A percentile compares a stretch with the other conserved stretches of the same genome.
phyloP scores from a whole-genome alignment of 2,797 vertebrate species.

The Neosalanx taihuensis region DNA sequence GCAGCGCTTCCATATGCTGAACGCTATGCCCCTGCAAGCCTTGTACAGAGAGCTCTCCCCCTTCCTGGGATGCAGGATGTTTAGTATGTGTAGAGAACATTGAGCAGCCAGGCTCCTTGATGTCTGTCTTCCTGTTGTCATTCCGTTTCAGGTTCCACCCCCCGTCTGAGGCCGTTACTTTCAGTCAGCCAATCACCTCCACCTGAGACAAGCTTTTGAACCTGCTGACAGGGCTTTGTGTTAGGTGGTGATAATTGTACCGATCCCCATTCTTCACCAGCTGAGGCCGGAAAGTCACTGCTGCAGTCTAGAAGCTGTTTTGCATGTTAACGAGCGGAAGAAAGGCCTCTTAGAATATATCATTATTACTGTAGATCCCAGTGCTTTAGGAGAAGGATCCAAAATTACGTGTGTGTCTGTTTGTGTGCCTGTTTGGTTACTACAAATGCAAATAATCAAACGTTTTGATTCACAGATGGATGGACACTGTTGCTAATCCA shows the following conservation, averaged over 20 bases:
- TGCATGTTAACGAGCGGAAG: not conserved
- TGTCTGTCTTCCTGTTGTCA: not conserved
- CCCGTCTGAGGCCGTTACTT: slow-evolving; percentile 26
- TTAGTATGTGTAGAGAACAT: too few relatives aligned
- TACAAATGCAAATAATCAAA: too few relatives aligned
- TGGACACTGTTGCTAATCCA: not conserved
- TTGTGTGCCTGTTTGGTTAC: not conserved
- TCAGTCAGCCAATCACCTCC: slow-evolving; percentile 24
- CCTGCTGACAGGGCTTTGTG: slow-evolving; percentile 33
- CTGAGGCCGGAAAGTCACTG: not conserved
- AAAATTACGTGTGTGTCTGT: not conserved
- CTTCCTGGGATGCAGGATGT: too few relatives aligned
- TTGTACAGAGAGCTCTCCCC: too few relatives aligned
- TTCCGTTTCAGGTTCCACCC: slow-evolving; percentile 19
- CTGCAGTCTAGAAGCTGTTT: not conserved
- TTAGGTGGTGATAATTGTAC: slow-evolving; percentile 52
- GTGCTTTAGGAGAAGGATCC: not conserved
- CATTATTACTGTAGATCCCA: too few relatives aligned
- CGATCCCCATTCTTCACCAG: slow-evolving; percentile 19
- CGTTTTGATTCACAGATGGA: too few relatives aligned
- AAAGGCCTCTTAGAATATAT: not conserved
- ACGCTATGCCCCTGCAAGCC: too few relatives aligned
- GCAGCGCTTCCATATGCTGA: too few relatives aligned
- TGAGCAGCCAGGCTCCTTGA: slow-evolving; percentile 1
- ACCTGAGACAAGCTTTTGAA: slow-evolving; percentile 26